phyloP scores from a whole-genome alignment of 2,797 vertebrate genomes.

The Chrysocyon brachyurus region DNA sequence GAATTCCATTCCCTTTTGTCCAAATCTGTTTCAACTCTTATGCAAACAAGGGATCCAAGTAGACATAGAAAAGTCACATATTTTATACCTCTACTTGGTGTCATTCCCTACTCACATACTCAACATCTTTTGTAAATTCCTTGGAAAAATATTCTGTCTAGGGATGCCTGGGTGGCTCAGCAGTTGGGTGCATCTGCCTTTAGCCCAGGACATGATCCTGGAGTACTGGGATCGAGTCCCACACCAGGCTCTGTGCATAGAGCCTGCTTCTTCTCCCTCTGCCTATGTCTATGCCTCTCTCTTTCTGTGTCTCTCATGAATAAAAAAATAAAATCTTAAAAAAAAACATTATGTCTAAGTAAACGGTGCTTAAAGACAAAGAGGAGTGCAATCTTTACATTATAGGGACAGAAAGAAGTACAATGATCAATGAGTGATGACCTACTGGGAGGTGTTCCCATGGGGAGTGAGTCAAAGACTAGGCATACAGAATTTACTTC shows the following conservation, averaged over 20 bases:
- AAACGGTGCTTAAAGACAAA: neutral
- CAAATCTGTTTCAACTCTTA: neutral
- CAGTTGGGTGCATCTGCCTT: no score
- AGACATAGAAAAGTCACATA: neutral
- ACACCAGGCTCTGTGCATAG: no score
- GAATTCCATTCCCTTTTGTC: neutral
- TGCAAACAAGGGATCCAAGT: neutral
- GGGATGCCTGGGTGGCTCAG: no score
- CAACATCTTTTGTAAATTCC: neutral
- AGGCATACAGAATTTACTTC: neutral
- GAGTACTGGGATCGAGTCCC: no score
- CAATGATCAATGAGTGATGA: neutral
- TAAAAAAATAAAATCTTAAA: neutral
- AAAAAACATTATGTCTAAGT: neutral
- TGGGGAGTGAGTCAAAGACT: neutral
- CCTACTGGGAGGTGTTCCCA: neutral
- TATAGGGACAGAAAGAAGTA: neutral
- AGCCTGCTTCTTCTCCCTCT: no score
- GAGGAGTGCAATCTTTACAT: neutral
- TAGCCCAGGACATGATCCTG: no score
- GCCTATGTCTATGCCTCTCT: no score
- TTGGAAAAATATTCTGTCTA: neutral
- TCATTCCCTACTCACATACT: neutral
- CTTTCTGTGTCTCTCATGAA: no score
- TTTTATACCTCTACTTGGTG: slow-evolving; percentile 7